Evolutionary conservation across 2,797 vertebrate species (phyloP).

Genomic region (Eulemur mongoz): DNA sequence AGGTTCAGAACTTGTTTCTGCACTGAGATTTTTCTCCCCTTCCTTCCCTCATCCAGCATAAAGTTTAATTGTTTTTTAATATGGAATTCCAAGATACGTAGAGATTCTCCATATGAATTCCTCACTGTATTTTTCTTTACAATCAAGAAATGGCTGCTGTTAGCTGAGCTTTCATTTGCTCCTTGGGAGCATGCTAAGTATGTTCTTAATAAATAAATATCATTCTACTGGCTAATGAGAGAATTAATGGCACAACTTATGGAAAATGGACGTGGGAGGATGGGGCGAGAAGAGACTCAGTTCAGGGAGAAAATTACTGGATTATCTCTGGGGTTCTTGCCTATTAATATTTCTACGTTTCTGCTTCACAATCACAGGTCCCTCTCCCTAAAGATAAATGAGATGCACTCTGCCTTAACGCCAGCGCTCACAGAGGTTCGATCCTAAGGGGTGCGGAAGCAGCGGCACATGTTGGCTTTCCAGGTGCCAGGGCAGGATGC

Average conservation of each 20-base stretch:
- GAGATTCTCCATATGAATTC: conserved; percentile 16
- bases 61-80: conserved; percentile 63
- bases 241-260: conserved; percentile 50
- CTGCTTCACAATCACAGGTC: background rate
- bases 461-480: too few species aligned
- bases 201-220: conserved; percentile 71
- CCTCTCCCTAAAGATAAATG: background rate
- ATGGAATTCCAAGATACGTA: conserved; percentile 56
- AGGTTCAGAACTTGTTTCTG: conserved; percentile 53
- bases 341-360: background rate
- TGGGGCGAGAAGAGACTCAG: background rate
- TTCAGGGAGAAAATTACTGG: background rate
- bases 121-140: conserved; percentile 39
- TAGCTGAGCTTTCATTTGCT: conserved; percentile 47
- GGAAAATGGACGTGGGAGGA: background rate
- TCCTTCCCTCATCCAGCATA: conserved; percentile 18
- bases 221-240: conserved; percentile 48
- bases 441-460: background rate
- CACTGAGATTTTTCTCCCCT: background rate
- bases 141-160: conserved; percentile 52
- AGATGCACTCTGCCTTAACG: background rate
- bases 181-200: conserved; percentile 59
- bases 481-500: background rate
- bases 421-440: background rate
- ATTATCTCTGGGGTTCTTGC: background rate